Conservation (phyloP, 2,113 vertebrate species). For the Pterophyllum scalare region DNA sequence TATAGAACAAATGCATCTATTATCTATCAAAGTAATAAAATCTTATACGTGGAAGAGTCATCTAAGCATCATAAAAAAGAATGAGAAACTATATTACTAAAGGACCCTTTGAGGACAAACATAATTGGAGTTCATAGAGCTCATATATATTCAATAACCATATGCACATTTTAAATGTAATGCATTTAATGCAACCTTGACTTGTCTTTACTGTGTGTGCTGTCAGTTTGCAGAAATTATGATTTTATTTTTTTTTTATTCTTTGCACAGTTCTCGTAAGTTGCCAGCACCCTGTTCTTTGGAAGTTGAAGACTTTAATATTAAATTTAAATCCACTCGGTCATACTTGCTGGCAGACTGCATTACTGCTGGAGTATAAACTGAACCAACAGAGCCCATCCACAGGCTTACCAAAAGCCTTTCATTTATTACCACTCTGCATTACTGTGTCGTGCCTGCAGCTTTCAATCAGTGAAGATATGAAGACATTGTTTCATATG, state of each 20-base stretch:
- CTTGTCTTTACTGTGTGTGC: not conserved
- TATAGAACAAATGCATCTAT: not conserved
- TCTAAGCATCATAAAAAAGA: not conserved
- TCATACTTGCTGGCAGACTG: constrained; percentile 8
- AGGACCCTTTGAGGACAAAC: not conserved
- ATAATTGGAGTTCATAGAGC: not conserved
- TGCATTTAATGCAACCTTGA: not conserved
- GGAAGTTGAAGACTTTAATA: constrained; percentile 28
- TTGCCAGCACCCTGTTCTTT: constrained; percentile 1
- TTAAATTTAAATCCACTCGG: constrained; percentile 43
- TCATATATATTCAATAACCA: not conserved
- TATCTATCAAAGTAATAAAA: not conserved
- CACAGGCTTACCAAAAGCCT: constrained; percentile 31
- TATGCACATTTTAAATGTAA: not conserved
- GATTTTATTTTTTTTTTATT: not conserved
- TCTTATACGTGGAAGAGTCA: not conserved
- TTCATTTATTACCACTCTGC: constrained; percentile 31
- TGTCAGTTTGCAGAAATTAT: not conserved
- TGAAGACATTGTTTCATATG: constrained; percentile 7
- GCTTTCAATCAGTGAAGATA: constrained; percentile 25
- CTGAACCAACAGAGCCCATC: constrained; percentile 14
- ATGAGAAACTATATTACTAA: not conserved
- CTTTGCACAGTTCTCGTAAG: not conserved
- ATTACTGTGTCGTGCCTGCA: constrained; percentile 14
- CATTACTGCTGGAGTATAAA: constrained; percentile 20